phyloP scores from a whole-genome alignment of 2,113 vertebrate species.

The Benthochromis sp. region DNA sequence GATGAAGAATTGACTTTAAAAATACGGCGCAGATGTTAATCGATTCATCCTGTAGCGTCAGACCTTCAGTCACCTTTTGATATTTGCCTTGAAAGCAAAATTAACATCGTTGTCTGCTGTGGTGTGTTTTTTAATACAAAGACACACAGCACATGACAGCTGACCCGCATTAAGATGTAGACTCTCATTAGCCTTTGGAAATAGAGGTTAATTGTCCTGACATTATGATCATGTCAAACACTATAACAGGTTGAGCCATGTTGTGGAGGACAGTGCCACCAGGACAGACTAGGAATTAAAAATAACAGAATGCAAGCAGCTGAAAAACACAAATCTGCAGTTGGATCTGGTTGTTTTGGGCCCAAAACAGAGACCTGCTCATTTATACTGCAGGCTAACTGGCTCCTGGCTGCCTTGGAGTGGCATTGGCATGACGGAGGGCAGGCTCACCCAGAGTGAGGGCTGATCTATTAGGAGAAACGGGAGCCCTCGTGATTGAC shows the following conservation, averaged over 20 bases:
- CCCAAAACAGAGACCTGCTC: not conserved
- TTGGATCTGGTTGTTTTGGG: not conserved
- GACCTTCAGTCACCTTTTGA: not conserved
- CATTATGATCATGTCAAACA: slow-evolving; percentile 8
- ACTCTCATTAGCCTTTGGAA: slow-evolving; percentile 29
- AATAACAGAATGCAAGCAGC: not conserved
- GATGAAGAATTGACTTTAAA: not conserved
- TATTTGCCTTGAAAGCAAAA: not conserved
- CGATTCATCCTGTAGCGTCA: not conserved
- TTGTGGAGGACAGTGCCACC: not conserved
- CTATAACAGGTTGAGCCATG: not conserved
- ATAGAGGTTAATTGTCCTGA: slow-evolving; percentile 26
- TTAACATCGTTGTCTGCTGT: not conserved
- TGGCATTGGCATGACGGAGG: not conserved
- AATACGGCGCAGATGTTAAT: not conserved
- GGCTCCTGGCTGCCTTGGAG: not conserved
- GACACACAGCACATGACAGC: not conserved
- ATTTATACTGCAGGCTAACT: not conserved
- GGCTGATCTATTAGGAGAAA: slow-evolving; percentile 64
- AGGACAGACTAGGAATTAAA: not conserved
- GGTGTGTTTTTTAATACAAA: not conserved
- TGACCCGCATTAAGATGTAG: slow-evolving; percentile 13
- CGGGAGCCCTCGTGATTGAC: slow-evolving; percentile 60
- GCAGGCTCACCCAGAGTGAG: slow-evolving; percentile 15
- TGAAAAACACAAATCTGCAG: not conserved